phyloP scores from a whole-genome alignment of 2,113 vertebrate species.

The Oriolus oriolus region DNA sequence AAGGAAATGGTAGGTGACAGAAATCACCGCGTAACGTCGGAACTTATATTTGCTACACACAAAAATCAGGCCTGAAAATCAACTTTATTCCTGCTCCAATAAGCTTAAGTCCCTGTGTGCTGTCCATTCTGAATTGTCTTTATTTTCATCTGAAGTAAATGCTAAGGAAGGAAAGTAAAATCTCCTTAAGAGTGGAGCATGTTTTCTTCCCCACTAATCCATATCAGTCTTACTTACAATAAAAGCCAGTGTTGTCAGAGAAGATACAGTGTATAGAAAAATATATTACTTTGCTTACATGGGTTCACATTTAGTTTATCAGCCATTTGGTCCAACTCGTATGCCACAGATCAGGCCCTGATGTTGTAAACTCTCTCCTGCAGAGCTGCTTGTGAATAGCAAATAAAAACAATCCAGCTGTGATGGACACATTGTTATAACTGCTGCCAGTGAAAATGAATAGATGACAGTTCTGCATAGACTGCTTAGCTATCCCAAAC shows the following conservation, averaged over 20 bases:
- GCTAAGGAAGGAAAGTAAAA: background rate
- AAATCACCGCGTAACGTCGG: background rate
- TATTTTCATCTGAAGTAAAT: background rate
- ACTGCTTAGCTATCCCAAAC: background rate
- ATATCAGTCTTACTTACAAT: background rate
- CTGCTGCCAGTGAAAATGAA: background rate
- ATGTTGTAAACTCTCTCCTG: background rate
- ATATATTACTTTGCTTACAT: background rate
- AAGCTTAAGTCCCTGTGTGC: background rate
- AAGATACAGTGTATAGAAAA: background rate
- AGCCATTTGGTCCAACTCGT: background rate
- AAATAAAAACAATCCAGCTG: background rate
- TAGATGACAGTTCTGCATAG: background rate
- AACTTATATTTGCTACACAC: background rate
- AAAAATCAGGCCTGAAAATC: background rate
- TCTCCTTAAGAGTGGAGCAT: background rate
- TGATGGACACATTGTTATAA: background rate
- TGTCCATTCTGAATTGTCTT: background rate
- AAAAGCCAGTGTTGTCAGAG: background rate
- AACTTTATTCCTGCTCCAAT: background rate
- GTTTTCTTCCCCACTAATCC: background rate
- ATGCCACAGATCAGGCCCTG: background rate
- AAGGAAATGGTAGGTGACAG: background rate
- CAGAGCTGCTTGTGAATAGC: background rate
- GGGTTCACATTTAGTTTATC: background rate